Evolutionary conservation across 2,888 invertebrate species (phyloP).

Genomic region (Uloborus plumipes): DNA sequence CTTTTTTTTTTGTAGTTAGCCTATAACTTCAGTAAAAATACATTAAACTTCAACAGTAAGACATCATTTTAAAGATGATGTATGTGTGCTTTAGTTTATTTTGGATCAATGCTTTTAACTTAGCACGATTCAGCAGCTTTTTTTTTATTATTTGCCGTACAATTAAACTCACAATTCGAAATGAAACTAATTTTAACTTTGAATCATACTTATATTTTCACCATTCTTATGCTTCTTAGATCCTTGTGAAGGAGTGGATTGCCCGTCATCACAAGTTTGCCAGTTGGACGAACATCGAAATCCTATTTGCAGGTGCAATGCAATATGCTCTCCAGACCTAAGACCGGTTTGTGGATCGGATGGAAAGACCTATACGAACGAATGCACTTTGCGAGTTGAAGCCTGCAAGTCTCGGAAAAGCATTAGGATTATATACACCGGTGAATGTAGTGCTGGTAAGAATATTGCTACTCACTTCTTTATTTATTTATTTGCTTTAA

Average conservation of each 20-base stretch:
- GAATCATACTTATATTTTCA: background rate
- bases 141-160: too few relatives aligned
- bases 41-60: too few relatives aligned
- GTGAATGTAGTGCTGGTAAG: slow-evolving; percentile 85
- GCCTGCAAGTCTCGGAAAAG: slow-evolving; percentile 83
- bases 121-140: too few relatives aligned
- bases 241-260: slow-evolving; percentile 85
- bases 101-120: too few relatives aligned
- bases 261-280: slow-evolving; percentile 85
- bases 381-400: slow-evolving; percentile 83
- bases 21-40: too few relatives aligned
- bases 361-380: slow-evolving; percentile 81
- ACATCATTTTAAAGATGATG: too few relatives aligned
- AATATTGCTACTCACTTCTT: too few relatives aligned
- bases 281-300: slow-evolving; percentile 83
- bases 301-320: slow-evolving; percentile 85
- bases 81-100: too few relatives aligned
- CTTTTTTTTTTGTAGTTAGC: too few relatives aligned
- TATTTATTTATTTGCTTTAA: background rate
- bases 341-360: slow-evolving; percentile 78
- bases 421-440: slow-evolving; percentile 84
- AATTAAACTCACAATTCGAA: too few relatives aligned
- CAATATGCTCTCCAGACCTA: slow-evolving; percentile 73
- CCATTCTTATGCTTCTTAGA: slow-evolving; percentile 75
- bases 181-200: background rate